Base-by-base conservation (phyloP, 1,140 invertebrate genomes). In the Anadara kagoshimensis region DNA sequence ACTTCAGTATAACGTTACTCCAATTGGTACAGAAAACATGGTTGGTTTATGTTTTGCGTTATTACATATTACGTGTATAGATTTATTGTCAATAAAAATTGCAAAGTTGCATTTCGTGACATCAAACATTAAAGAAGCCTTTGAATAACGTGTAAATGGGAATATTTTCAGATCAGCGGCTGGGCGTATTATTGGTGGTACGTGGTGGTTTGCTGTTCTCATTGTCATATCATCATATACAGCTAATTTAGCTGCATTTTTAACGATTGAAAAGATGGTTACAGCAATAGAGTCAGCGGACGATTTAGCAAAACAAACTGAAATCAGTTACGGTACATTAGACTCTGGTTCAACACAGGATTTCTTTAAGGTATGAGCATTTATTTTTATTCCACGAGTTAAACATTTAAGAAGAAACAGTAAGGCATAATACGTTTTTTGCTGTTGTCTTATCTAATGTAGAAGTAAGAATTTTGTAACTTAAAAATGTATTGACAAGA, bases 121-220 rank as follows among this genome's bases (percentile, higher is more conserved):
- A n/a, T n/a, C 18, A 11, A 11, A 49, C 29, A 7, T 36, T 36
- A 36, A 36, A 36, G 7, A 2, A 36, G 2, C 7, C 7, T 36
- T 2, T 36, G 29, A 36, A 36, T 36, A 36, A 36, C 2, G 2
- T 36, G 29, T 36, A 36, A 3, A 36, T n/a, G n/a, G n/a, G 7
- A 36, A 36, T 3, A 75, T 41, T 73, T 69, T 10, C 69, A 87
- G 85, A 63, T 85, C 82, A 14, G 70, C 75, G 16, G 85, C 84
- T 44, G 82, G 81, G 12, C 76, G 83, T 26, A 97, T 99, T 78
- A 97, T 98, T 0, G 96, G 97, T 11, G 95, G 95, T 51, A 96
- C 97, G 0, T 99, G 97, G 97, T 99, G 97, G 97, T 98, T 99
- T 89, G 99, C 98, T 88, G 98, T 97, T 0, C 91, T 99, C n/a